A percentile compares a stretch with the other conserved stretches of the same genome.
These are phyloP conservation scores for Urocyon cinereoargenteus DNA, from an alignment of 2,797 vertebrate species.

Conservation along the genomic window DNA sequence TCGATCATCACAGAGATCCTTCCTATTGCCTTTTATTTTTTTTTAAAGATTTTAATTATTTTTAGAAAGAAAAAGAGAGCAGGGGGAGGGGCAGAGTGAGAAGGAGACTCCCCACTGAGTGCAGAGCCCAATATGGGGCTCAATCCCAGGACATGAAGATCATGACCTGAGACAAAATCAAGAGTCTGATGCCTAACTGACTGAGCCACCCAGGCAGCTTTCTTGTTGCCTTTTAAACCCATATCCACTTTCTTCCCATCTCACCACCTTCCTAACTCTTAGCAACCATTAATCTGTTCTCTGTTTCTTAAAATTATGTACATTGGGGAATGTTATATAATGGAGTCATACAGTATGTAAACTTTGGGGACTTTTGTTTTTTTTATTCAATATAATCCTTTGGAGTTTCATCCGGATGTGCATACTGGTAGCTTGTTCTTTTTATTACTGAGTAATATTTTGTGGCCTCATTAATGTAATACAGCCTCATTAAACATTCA, in stretches of 20 bases:
- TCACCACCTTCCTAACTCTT: neutral
- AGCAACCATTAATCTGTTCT: neutral
- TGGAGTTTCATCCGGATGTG: neutral
- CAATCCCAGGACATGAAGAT: neutral
- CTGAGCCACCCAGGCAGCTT: neutral
- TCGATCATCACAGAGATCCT: neutral
- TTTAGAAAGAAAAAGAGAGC: neutral
- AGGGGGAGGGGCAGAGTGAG: neutral
- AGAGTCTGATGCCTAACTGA: neutral
- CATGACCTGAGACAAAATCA: neutral
- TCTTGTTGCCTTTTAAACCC: neutral
- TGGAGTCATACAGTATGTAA: neutral
- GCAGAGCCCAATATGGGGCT: neutral
- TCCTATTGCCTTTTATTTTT: neutral
- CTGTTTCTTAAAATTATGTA: neutral
- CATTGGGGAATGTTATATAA: neutral
- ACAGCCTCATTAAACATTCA: neutral
- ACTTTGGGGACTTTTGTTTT: neutral
- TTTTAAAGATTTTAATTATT: neutral
- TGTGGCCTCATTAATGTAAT: neutral
- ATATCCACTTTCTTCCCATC: neutral
- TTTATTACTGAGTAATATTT: neutral
- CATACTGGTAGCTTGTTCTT: neutral
- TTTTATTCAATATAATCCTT: neutral
- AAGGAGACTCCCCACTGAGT: neutral